A percentile compares a stretch with the other conserved stretches of the same genome.
Conservation (phyloP, 1,140 invertebrate genomes). For the Achroia grisella region DNA sequence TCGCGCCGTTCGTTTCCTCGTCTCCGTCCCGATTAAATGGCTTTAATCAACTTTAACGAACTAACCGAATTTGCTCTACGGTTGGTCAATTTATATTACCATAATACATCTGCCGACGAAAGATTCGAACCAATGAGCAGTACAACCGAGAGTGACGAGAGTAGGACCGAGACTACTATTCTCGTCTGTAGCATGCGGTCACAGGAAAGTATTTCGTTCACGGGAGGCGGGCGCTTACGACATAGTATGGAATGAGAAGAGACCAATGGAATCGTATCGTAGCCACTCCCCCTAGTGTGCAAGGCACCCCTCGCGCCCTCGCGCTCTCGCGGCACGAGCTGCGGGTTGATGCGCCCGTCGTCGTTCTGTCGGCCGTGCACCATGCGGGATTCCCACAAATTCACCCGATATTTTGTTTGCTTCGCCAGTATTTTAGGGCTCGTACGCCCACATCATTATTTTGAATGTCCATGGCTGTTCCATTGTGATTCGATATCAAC, state of each 20-base stretch:
- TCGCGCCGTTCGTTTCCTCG: slow-evolving; percentile 64
- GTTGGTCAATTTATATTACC: slow-evolving; percentile 75
- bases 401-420: slow-evolving; percentile 54
- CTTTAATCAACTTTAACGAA: slow-evolving; percentile 75
- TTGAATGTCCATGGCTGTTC: slow-evolving; percentile 50
- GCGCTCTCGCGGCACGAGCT: slow-evolving; percentile 15
- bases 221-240: slow-evolving; percentile 40
- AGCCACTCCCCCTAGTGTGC: slow-evolving; percentile 37
- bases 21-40: slow-evolving; percentile 71
- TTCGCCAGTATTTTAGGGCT: slow-evolving; percentile 43
- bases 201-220: slow-evolving; percentile 38
- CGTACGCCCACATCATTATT: slow-evolving; percentile 68
- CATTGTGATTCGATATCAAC: slow-evolving; percentile 62
- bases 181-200: slow-evolving; percentile 31
- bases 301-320: slow-evolving; percentile 14
- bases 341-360: slow-evolving; percentile 19
- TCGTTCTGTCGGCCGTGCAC: slow-evolving; percentile 24
- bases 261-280: slow-evolving; percentile 36
- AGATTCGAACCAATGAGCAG: slow-evolving; percentile 49
- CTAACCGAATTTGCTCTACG: slow-evolving; percentile 72
- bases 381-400: slow-evolving; percentile 68
- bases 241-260: slow-evolving; percentile 9
- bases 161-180: slow-evolving; percentile 28
- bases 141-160: slow-evolving; percentile 23
- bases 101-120: slow-evolving; percentile 52